Conservation (phyloP, 2,797 vertebrate species). For the Ptychobarbus kaznakovi region DNA sequence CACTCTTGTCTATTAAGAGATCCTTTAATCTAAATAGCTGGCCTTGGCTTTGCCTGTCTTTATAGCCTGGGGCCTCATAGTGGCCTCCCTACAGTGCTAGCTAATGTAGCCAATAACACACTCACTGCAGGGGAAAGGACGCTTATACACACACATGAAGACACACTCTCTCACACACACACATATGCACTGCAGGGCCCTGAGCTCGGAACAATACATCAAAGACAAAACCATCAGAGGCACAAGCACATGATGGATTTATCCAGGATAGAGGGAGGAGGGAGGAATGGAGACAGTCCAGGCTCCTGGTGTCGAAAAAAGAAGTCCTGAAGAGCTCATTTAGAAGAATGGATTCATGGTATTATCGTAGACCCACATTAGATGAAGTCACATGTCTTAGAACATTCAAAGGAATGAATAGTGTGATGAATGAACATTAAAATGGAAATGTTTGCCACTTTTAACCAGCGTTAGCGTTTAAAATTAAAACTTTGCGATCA, state of each 20-base stretch:
- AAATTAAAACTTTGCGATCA: constrained; percentile 1
- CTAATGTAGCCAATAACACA: constrained; percentile 58
- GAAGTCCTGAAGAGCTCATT: constrained; percentile 45
- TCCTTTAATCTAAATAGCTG: constrained; percentile 52
- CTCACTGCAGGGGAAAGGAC: constrained; percentile 48
- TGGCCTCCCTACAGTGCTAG: constrained; percentile 48
- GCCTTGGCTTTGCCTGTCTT: constrained; percentile 47
- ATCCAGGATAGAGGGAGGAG: constrained; percentile 40
- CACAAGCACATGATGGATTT: constrained; percentile 54
- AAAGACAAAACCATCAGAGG: constrained; percentile 52
- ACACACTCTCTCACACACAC: constrained; percentile 1
- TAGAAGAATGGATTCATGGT: constrained; percentile 30
- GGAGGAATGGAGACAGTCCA: constrained; percentile 30
- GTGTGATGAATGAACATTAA: background rate
- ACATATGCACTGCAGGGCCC: constrained; percentile 37
- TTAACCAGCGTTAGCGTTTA: background rate
- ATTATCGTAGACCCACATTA: constrained; percentile 22
- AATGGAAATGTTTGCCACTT: constrained; percentile 8
- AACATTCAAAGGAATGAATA: background rate
- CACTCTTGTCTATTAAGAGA: constrained; percentile 50
- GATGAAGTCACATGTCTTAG: background rate
- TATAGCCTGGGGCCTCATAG: constrained; percentile 49
- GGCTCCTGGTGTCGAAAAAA: constrained; percentile 35
- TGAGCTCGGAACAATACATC: constrained; percentile 49
- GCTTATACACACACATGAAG: constrained; percentile 33